Conservation (phyloP, 2,113 vertebrate genomes). For the Chiloscyllium plagiosum region DNA sequence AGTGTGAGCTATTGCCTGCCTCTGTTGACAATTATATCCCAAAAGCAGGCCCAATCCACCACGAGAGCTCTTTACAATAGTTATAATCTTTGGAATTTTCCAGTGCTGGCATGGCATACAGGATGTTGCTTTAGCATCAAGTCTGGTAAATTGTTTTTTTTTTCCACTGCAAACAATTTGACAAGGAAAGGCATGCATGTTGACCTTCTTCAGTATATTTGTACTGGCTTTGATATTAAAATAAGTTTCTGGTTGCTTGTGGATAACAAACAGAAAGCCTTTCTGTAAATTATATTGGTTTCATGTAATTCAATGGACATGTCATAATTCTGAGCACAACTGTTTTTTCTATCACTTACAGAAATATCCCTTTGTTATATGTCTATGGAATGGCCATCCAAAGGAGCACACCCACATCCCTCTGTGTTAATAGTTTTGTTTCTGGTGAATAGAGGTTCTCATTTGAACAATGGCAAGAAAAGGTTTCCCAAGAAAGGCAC, state of each 20-base stretch:
- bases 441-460: not conserved
- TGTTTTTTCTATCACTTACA: too few species aligned
- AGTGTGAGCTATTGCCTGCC: not conserved
- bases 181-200: not conserved
- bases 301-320: not conserved
- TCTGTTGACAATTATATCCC: not conserved
- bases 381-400: not conserved
- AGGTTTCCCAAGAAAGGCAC: not conserved
- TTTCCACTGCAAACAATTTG: not conserved
- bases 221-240: not conserved
- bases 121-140: not conserved
- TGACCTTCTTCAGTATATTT: not conserved
- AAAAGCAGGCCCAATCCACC: not conserved
- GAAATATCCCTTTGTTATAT: not conserved
- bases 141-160: not conserved
- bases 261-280: not conserved
- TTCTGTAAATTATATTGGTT: not conserved
- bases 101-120: not conserved
- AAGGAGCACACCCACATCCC: not conserved
- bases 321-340: not conserved
- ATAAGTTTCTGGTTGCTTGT: not conserved
- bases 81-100: not conserved
- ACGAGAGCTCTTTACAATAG: not conserved
- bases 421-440: not conserved
- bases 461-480: not conserved